Evolutionary conservation across 2,797 vertebrate genomes (phyloP).

Genomic region (Sylvia borin): DNA sequence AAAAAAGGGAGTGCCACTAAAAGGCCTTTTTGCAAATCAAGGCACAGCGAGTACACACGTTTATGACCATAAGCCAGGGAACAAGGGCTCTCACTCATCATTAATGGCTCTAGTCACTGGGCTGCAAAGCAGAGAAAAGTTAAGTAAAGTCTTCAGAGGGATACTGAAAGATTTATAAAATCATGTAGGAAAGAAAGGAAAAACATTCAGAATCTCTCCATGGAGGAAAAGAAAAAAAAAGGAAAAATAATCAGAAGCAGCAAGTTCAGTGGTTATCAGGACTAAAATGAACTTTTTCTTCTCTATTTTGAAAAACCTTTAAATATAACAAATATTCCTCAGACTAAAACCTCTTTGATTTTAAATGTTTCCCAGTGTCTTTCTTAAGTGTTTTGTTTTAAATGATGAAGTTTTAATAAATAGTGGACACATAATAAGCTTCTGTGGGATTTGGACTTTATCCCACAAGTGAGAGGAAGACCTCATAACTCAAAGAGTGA

Average conservation of each 20-base stretch:
- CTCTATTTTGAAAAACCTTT: constrained; percentile 53
- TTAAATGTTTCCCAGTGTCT: constrained; percentile 66
- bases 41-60: not conserved
- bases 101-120: not conserved
- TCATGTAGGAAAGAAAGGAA: constrained; percentile 34
- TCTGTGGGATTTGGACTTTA: constrained; percentile 75
- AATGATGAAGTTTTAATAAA: constrained; percentile 73
- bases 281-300: constrained; percentile 37
- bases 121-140: constrained; percentile 1
- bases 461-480: constrained; percentile 74
- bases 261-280: constrained; percentile 42
- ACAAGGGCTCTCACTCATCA: not conserved
- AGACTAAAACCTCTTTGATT: constrained; percentile 65
- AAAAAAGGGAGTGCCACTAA: not conserved
- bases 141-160: constrained; percentile 13
- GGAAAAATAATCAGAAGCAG: constrained; percentile 37
- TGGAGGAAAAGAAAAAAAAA: not conserved
- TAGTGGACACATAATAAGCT: constrained; percentile 72
- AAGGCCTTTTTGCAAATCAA: not conserved
- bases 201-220: constrained; percentile 36
- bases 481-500: constrained; percentile 76
- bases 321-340: constrained; percentile 57
- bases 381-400: constrained; percentile 75
- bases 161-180: constrained; percentile 34
- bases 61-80: not conserved